Conservation (phyloP, 2,113 vertebrate species). For the Aramus guarauna region DNA sequence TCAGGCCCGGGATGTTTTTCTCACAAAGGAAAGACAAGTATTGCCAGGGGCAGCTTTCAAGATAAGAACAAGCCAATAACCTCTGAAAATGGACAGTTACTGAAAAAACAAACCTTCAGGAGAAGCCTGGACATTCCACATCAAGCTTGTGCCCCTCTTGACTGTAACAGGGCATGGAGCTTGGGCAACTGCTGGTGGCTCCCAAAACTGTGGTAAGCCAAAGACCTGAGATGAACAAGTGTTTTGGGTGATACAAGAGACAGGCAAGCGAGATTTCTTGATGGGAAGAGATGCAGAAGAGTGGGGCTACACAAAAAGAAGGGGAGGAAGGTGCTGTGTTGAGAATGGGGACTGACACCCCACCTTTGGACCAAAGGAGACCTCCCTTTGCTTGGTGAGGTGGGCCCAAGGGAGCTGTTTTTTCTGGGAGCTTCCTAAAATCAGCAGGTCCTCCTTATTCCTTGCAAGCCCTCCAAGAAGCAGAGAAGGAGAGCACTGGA, state of each 20-base stretch:
- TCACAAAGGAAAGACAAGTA: conserved; percentile 4
- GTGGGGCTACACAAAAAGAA: neutral
- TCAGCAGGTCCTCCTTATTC: neutral
- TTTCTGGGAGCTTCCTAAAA: neutral
- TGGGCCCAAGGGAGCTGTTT: neutral
- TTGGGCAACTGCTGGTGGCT: neutral
- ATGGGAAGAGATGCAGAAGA: neutral
- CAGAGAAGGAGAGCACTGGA: neutral
- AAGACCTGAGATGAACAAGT: neutral
- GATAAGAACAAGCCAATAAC: conserved; percentile 49
- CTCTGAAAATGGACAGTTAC: conserved; percentile 20
- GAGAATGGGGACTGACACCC: neutral
- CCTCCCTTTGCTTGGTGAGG: neutral
- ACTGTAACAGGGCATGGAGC: neutral
- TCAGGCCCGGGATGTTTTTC: conserved; percentile 31
- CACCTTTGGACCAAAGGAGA: neutral
- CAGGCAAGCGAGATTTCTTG: neutral
- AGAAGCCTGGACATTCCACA: neutral
- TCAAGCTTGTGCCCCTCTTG: neutral
- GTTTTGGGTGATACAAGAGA: neutral
- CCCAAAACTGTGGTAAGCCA: neutral
- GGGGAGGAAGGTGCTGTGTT: neutral
- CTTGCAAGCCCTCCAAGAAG: neutral
- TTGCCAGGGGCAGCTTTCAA: conserved; percentile 23
- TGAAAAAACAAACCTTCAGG: neutral